Percentiles rank a stretch among this genome's conserved stretches.
These are phyloP conservation scores for Brotula barbata DNA, from an alignment of 2,797 vertebrate species.

Conservation along the genomic window DNA sequence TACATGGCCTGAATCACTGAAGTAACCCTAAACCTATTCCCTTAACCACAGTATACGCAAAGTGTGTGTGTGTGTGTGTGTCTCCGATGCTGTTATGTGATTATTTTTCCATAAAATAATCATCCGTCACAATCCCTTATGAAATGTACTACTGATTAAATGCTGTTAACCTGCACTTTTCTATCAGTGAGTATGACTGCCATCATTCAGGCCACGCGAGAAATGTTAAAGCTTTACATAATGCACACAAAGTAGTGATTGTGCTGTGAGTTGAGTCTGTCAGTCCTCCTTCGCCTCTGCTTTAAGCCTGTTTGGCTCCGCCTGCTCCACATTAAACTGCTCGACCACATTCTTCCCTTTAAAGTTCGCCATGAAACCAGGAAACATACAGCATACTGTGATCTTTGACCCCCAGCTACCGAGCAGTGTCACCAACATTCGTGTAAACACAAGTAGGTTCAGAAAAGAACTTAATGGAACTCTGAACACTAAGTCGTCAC, in stretches of 20 bases:
- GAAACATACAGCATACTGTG: neutral
- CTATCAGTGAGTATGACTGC: neutral
- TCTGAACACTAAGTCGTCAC: neutral
- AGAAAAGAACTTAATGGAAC: neutral
- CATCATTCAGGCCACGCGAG: constrained; percentile 8
- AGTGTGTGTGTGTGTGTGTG: too few species aligned
- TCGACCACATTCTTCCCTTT: constrained; percentile 36
- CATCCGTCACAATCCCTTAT: too few species aligned
- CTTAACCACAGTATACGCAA: too few species aligned
- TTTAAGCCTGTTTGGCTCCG: constrained; percentile 8
- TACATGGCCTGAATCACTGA: too few species aligned
- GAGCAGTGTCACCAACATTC: constrained; percentile 7
- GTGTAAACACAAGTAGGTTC: constrained; percentile 5
- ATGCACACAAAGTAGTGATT: constrained; percentile 42
- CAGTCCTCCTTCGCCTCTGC: constrained; percentile 10
- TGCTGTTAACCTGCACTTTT: too few species aligned
- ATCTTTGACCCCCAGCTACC: constrained; percentile 20
- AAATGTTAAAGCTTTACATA: constrained; percentile 28
- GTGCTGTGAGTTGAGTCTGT: constrained; percentile 31
- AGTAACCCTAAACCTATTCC: too few species aligned
- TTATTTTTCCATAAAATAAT: too few species aligned
- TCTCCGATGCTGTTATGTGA: too few species aligned
- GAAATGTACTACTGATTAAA: too few species aligned
- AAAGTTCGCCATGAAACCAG: constrained; percentile 15
- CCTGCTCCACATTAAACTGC: constrained; percentile 30